A percentile compares a stretch with the other conserved stretches of the same genome.
These are phyloP conservation scores for Latrodectus elegans DNA, from an alignment of 2,888 invertebrate genomes.

Conservation along the genomic window DNA sequence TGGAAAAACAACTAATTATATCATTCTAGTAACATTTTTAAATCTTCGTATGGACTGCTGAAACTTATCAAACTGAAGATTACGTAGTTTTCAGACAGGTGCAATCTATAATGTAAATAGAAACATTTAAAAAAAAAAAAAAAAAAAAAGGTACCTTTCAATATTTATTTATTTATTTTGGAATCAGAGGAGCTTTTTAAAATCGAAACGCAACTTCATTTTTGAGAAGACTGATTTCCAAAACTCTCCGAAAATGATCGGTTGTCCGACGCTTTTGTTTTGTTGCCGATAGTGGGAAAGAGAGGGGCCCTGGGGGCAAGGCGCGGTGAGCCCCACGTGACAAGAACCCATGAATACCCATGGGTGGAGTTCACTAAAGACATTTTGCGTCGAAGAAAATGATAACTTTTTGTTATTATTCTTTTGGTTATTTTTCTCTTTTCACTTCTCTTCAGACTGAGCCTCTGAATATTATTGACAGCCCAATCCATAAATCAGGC, in stretches of 20 bases:
- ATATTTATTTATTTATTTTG: too few species aligned
- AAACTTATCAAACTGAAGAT: too few species aligned
- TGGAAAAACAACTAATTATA: too few species aligned
- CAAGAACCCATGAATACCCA: slow-evolving; percentile 65
- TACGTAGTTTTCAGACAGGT: too few species aligned
- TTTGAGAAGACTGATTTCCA: too few species aligned
- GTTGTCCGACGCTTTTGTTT: slow-evolving; percentile 26
- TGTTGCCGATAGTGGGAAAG: slow-evolving; percentile 12
- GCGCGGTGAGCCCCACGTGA: slow-evolving; percentile 63
- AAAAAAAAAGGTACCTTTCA: too few species aligned
- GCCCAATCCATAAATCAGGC: slow-evolving; percentile 64
- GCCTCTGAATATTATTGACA: slow-evolving; percentile 66
- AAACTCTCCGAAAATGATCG: background rate
- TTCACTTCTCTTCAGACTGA: slow-evolving; percentile 9
- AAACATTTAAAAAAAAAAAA: too few species aligned
- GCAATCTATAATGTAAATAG: too few species aligned
- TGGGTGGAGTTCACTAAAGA: slow-evolving; percentile 65
- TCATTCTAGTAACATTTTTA: too few species aligned
- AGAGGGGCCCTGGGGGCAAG: slow-evolving; percentile 42
- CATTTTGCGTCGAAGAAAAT: slow-evolving; percentile 52
- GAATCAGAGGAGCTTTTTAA: too few species aligned
- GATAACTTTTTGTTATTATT: slow-evolving; percentile 31
- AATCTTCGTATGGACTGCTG: too few species aligned
- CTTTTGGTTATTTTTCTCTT: slow-evolving; percentile 1
- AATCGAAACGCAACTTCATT: too few species aligned